phyloP scores from a whole-genome alignment of 2,113 vertebrate genomes.

The Prionailurus bengalensis region DNA sequence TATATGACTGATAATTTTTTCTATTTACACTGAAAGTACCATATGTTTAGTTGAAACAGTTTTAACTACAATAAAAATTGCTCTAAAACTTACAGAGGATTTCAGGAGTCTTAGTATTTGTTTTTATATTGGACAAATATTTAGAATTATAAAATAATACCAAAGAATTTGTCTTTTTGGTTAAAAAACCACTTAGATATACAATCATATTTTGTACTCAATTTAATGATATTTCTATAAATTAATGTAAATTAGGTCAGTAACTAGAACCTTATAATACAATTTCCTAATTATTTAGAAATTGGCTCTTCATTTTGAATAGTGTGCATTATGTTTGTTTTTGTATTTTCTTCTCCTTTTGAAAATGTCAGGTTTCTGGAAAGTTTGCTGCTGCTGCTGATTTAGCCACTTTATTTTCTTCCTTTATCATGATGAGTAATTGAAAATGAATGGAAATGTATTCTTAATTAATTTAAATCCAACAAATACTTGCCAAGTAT shows the following conservation, averaged over 20 bases:
- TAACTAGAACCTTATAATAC: not conserved
- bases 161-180: not conserved
- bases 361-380: not conserved
- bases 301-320: not conserved
- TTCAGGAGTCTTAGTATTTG: not conserved
- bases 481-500: not conserved
- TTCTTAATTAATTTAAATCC: conserved; percentile 40
- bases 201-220: not conserved
- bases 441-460: conserved; percentile 57
- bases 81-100: not conserved
- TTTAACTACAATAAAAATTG: not conserved
- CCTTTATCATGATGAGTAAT: not conserved
- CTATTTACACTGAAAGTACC: not conserved
- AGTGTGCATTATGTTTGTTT: not conserved
- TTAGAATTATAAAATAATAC: not conserved
- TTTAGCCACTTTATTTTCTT: conserved; percentile 6
- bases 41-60: not conserved
- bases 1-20: not conserved
- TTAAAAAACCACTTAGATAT: not conserved
- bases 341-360: not conserved
- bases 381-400: conserved; percentile 23
- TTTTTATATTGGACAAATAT: not conserved
- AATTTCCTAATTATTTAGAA: not conserved
- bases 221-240: not conserved
- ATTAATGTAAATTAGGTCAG: not conserved